A percentile compares a stretch with the other conserved stretches of the same genome.
Evolutionary conservation across 2,888 invertebrate species (phyloP).

Genomic region (Acleris sparsana): DNA sequence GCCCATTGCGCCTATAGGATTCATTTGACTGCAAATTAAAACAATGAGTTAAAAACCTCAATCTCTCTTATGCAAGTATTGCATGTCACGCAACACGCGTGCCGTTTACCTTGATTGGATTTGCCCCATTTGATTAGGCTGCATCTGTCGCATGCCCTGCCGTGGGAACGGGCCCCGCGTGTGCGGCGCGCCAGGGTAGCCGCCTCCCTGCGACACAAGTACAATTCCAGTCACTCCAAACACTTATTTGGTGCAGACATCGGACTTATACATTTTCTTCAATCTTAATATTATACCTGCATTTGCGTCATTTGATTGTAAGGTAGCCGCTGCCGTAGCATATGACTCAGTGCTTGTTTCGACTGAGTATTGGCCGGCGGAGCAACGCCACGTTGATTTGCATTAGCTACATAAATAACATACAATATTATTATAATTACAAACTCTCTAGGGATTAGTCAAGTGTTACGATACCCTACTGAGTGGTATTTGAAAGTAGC

Average conservation of each 20-base stretch:
- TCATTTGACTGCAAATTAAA: conserved; percentile 70
- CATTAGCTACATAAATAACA: conserved; percentile 52
- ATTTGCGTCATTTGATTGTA: conserved; percentile 80
- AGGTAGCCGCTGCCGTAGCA: conserved; percentile 91
- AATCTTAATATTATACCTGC: conserved; percentile 56
- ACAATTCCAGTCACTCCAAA: background rate
- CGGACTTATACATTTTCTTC: background rate
- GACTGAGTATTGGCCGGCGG: conserved; percentile 87
- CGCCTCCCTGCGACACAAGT: conserved; percentile 50
- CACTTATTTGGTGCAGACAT: background rate
- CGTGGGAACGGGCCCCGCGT: conserved; percentile 70
- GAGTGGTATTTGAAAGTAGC: too few species aligned
- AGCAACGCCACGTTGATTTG: conserved; percentile 67
- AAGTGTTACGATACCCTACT: too few species aligned
- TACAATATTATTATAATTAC: too few species aligned
- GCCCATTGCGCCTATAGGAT: conserved; percentile 73
- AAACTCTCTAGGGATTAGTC: too few species aligned
- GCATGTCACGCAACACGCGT: too few species aligned
- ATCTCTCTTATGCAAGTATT: too few species aligned
- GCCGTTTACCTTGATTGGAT: conserved; percentile 72
- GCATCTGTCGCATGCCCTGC: conserved; percentile 75
- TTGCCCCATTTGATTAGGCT: conserved; percentile 75
- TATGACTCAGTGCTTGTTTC: conserved; percentile 93
- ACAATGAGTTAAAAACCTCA: background rate
- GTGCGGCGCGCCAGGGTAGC: conserved; percentile 73